A percentile compares a stretch with the other conserved stretches of the same genome.
Conservation (phyloP, 2,797 vertebrate genomes). For the Pelobates cultripes region DNA sequence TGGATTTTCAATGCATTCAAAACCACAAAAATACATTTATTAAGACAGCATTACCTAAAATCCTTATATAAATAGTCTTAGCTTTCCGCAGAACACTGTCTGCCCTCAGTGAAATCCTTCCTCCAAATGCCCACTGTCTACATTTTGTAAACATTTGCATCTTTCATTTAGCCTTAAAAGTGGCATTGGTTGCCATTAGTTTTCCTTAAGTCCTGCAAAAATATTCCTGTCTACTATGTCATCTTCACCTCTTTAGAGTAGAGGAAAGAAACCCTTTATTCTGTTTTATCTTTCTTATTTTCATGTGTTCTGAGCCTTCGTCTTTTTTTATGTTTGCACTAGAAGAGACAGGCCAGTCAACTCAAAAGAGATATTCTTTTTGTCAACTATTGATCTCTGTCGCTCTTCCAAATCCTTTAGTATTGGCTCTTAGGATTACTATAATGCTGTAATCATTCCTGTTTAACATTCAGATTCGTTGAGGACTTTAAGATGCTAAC, state of each 20-base stretch:
- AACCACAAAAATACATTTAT: slow-evolving; percentile 69
- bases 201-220: slow-evolving; percentile 74
- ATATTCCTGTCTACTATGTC: slow-evolving; percentile 64
- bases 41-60: slow-evolving; percentile 71
- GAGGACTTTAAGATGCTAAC: slow-evolving; percentile 78
- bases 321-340: slow-evolving; percentile 67
- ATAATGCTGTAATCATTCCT: slow-evolving; percentile 75
- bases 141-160: slow-evolving; percentile 67
- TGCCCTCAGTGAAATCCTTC: slow-evolving; percentile 62
- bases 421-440: slow-evolving; percentile 92
- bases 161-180: slow-evolving; percentile 63
- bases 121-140: slow-evolving; percentile 62
- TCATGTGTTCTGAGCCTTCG: slow-evolving; percentile 71
- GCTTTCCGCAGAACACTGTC: slow-evolving; percentile 67
- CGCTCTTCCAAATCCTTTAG: slow-evolving; percentile 81
- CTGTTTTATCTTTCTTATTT: slow-evolving; percentile 65
- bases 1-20: slow-evolving; percentile 69
- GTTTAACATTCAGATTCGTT: slow-evolving; percentile 77
- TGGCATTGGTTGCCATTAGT: slow-evolving; percentile 76
- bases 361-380: slow-evolving; percentile 79
- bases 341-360: slow-evolving; percentile 76
- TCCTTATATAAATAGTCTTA: slow-evolving; percentile 75
- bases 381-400: slow-evolving; percentile 83
- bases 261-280: slow-evolving; percentile 57
- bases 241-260: slow-evolving; percentile 58